These are phyloP conservation scores for Andrena dorsata DNA, from an alignment of 2,888 invertebrate species.

Conservation along the genomic window DNA sequence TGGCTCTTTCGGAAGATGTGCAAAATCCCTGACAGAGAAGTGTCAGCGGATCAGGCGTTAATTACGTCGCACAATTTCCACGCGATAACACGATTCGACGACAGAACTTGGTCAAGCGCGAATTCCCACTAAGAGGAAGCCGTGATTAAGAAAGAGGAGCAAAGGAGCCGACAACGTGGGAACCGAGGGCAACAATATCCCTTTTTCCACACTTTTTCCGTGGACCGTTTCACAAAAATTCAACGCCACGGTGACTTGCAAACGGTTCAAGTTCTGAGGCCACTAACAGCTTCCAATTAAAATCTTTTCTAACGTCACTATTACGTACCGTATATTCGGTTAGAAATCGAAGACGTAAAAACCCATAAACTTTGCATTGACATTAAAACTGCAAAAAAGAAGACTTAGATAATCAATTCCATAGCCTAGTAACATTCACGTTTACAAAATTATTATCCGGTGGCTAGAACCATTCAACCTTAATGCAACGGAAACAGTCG, in stretches of 20 bases:
- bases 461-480: too few species aligned
- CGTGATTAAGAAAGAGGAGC: constrained; percentile 39
- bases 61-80: constrained; percentile 60
- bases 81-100: constrained; percentile 27
- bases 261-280: constrained; percentile 3
- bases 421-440: too few species aligned
- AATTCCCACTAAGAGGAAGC: constrained; percentile 34
- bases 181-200: constrained; percentile 34
- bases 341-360: too few species aligned
- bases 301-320: constrained; percentile 11
- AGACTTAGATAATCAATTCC: too few species aligned
- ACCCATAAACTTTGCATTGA: too few species aligned
- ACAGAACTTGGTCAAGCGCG: constrained; percentile 48
- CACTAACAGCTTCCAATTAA: constrained; percentile 9
- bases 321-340: too few species aligned
- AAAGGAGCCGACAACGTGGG: constrained; percentile 42
- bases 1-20: neutral
- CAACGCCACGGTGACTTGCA: constrained; percentile 35
- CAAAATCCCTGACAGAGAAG: constrained; percentile 15
- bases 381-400: too few species aligned
- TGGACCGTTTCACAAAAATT: constrained; percentile 48
- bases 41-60: constrained; percentile 39
- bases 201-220: constrained; percentile 29
- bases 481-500: too few species aligned
- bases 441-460: too few species aligned